Evolutionary conservation across 2,797 vertebrate species (phyloP).

Genomic region (Echeneis naucrates): DNA sequence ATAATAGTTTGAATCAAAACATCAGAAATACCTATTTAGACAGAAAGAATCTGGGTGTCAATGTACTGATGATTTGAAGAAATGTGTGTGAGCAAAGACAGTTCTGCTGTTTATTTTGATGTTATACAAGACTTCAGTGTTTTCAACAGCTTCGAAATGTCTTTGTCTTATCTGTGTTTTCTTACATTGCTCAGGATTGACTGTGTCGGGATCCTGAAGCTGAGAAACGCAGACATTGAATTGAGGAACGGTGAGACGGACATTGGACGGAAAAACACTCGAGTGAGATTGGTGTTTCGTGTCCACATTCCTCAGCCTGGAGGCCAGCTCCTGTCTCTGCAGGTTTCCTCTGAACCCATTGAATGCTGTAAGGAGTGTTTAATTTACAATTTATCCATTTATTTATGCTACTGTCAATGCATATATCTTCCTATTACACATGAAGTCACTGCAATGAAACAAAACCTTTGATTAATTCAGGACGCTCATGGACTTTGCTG

Average conservation of each 20-base stretch:
- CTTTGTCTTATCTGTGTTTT: neutral
- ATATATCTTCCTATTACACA: neutral
- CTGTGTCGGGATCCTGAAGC: slow-evolving; percentile 96
- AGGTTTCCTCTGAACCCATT: slow-evolving; percentile 92
- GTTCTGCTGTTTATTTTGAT: neutral
- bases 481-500: neutral
- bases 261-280: slow-evolving; percentile 96
- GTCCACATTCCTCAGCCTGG: slow-evolving; percentile 92
- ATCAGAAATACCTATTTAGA: neutral
- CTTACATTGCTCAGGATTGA: slow-evolving; percentile 87
- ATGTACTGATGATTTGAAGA: neutral
- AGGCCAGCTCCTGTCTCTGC: slow-evolving; percentile 89
- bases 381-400: neutral
- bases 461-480: neutral
- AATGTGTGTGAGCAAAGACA: neutral
- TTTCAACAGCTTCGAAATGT: neutral
- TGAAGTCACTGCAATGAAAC: neutral
- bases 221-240: slow-evolving; percentile 96
- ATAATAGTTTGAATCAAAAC: neutral
- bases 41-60: neutral
- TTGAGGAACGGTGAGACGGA: slow-evolving; percentile 96
- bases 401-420: neutral
- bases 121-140: neutral
- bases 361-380: slow-evolving; percentile 92
- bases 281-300: slow-evolving; percentile 94